A percentile compares a stretch with the other conserved stretches of the same genome.
Conservation (phyloP, 2,113 vertebrate species). For the Microcebus murinus region DNA sequence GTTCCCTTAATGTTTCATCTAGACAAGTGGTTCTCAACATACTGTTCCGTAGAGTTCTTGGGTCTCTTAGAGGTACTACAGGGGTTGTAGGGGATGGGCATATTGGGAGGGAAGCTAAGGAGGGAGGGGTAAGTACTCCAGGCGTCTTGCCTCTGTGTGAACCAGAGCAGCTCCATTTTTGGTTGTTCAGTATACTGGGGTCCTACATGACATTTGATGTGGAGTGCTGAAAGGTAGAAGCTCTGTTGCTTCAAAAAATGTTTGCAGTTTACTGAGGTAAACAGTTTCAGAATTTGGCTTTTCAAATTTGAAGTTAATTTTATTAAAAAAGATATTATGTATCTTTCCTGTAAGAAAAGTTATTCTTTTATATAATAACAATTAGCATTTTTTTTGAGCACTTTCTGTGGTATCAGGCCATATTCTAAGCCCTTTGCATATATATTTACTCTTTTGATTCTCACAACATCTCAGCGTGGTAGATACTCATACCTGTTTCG, state of each 20-base stretch:
- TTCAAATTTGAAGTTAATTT: slow-evolving; percentile 23
- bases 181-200: background rate
- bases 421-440: background rate
- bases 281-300: background rate
- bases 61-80: background rate
- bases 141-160: background rate
- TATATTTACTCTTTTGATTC: background rate
- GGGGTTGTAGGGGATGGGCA: background rate
- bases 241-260: background rate
- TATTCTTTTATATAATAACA: background rate
- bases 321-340: background rate
- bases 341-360: background rate
- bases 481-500: background rate
- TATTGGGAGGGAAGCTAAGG: background rate
- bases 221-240: background rate
- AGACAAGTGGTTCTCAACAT: background rate
- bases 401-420: background rate
- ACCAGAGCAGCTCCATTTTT: background rate
- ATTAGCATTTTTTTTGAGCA: background rate
- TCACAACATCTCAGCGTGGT: background rate
- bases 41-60: background rate
- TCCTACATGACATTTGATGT: background rate
- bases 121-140: background rate
- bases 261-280: background rate
- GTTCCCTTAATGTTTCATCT: background rate